phyloP scores from a whole-genome alignment of 2,888 invertebrate genomes.

The Hololepta plana region DNA sequence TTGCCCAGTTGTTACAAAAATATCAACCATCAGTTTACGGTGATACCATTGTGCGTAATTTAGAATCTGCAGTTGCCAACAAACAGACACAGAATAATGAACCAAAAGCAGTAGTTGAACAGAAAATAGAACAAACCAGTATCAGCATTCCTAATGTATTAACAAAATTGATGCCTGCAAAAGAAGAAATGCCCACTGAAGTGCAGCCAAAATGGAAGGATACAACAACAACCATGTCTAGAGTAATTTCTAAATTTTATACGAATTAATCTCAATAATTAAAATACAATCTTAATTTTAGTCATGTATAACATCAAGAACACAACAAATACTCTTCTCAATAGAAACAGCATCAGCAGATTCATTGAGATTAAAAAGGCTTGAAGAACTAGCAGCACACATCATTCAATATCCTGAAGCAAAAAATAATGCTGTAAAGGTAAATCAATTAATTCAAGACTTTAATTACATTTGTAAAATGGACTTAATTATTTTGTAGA shows the following conservation, averaged over 20 bases:
- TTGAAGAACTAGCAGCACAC: conserved; percentile 54
- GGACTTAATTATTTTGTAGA: conserved; percentile 26
- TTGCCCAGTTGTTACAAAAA: conserved; percentile 31
- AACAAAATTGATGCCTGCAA: conserved; percentile 23
- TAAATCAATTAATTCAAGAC: no score
- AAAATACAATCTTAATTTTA: conserved; percentile 21
- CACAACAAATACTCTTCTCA: conserved; percentile 46
- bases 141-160: conserved; percentile 26
- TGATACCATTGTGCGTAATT: conserved; percentile 17
- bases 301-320: conserved; percentile 42
- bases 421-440: conserved; percentile 53
- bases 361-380: conserved; percentile 37
- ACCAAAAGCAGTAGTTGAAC: conserved; percentile 4
- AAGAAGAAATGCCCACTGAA: no score
- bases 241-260: no score
- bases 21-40: conserved; percentile 25
- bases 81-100: conserved; percentile 11
- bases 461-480: neutral
- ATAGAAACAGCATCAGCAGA: conserved; percentile 36
- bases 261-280: no score
- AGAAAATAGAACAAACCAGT: no score
- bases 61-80: conserved; percentile 16
- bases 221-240: no score
- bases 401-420: conserved; percentile 58
- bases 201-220: no score